Base-by-base conservation (phyloP, 2,113 vertebrate genomes). In the Scopus umbretta region DNA sequence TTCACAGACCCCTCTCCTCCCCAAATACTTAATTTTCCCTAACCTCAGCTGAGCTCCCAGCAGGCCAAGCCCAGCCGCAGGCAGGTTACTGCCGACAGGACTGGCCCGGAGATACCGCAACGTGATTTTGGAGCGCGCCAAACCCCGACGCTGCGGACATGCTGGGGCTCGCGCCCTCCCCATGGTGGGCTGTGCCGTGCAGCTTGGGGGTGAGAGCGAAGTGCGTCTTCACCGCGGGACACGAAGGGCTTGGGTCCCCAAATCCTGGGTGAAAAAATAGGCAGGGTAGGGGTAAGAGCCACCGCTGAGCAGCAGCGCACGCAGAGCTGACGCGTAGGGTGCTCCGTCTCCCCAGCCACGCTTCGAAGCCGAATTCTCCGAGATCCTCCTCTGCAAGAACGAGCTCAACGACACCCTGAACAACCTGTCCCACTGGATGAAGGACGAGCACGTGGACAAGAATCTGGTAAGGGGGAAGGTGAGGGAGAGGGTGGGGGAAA, bases 371-470 rank as follows among this genome's bases (percentile, higher is more conserved):
- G 76, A 98, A 73, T 20, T 99, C 13, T 98, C 98, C 0, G 99
- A 99, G 96, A n/a, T 99, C 25, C 58, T 97, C 2, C 88, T 99
- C 3, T 95, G 97, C 90, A 96, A 91, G 82, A 98, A 98, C 0
- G 98, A 99, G 67, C 83, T 99, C 29, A 82, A 98, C 21, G 61
- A 94, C 13, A 96, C 98, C 16, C 95, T 99, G n/a, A 91, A 96
- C 84, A 98, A 98, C 97, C 86, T 99, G 42, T 50, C 59, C 20
- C 25, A 8, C 73, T 99, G 99, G 99, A 97, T 99, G 98, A 97
- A 98, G 94, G 98, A 98, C 0, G 96, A 98, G 80, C 91, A 94
- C 0, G 98, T 98, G 61, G 13, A 75, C 56, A 99, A 76, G 96
- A 99, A 90, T 71, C 62, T 99, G 98, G 99, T 99, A 91, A 96